A percentile compares a stretch with the other conserved stretches of the same genome.
Conservation (phyloP, 2,797 vertebrate genomes). For the Esox lucius region DNA sequence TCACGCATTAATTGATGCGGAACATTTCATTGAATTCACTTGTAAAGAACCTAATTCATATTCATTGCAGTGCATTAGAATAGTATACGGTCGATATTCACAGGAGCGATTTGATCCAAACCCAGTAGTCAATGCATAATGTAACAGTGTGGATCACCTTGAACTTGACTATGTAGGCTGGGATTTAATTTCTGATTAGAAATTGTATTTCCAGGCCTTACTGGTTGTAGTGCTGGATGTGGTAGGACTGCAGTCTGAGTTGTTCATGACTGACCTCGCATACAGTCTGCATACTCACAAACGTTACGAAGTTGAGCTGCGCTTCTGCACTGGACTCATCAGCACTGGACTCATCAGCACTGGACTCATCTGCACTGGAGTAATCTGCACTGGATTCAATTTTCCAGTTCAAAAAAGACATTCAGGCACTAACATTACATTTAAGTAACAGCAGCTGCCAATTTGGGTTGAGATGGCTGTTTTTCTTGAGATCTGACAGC, state of each 20-base stretch:
- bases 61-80: constrained; percentile 59
- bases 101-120: constrained; percentile 58
- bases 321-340: constrained; percentile 16
- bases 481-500: constrained; percentile 55
- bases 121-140: constrained; percentile 56
- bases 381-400: constrained; percentile 23
- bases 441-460: constrained; percentile 58
- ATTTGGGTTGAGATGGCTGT: constrained; percentile 64
- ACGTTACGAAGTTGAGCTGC: constrained; percentile 53
- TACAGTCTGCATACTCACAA: not conserved
- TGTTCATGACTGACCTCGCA: not conserved
- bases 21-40: constrained; percentile 38
- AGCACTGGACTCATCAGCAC: constrained; percentile 19
- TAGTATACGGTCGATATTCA: constrained; percentile 54
- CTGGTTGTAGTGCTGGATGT: constrained; percentile 26
- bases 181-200: not conserved
- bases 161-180: constrained; percentile 27
- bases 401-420: constrained; percentile 23
- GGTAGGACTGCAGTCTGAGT: not conserved
- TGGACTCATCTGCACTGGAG: constrained; percentile 24
- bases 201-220: constrained; percentile 14
- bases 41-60: constrained; percentile 58
- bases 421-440: constrained; percentile 45
- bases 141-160: constrained; percentile 51
- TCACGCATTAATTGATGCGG: constrained; percentile 56